Percentiles rank a stretch among this genome's conserved stretches.
phyloP scores from a whole-genome alignment of 2,113 vertebrate species.

The Campylomormyrus numenius region DNA sequence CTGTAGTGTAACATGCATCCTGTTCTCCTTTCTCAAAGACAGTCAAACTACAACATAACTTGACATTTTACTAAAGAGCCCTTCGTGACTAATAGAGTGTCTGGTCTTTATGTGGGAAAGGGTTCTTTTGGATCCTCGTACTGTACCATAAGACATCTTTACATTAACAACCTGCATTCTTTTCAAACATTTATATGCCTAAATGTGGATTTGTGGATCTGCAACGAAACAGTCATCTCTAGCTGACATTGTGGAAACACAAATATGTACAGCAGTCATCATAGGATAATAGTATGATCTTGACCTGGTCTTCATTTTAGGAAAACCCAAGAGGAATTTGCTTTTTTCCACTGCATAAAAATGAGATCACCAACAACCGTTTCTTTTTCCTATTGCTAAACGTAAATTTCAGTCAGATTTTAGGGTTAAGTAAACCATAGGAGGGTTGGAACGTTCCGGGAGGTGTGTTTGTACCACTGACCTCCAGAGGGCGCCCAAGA shows the following conservation, averaged over 20 bases:
- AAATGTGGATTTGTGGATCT: neutral
- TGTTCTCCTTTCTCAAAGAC: neutral
- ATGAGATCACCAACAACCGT: neutral
- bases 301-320: neutral
- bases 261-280: neutral
- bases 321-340: neutral
- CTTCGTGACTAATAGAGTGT: neutral
- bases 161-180: neutral
- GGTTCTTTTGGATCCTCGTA: neutral
- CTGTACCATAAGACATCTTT: neutral
- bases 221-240: neutral
- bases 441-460: neutral
- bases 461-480: neutral
- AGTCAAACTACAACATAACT: neutral
- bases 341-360: neutral
- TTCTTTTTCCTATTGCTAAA: neutral
- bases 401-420: neutral
- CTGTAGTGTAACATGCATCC: neutral
- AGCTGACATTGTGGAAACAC: neutral
- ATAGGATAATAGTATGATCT: neutral
- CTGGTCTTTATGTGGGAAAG: neutral
- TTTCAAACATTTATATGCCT: neutral
- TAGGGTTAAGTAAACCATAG: neutral
- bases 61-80: neutral
- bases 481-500: neutral